Evolutionary conservation across 2,797 vertebrate genomes (phyloP), one percentile per base, ranked within the genome.

Genomic region (Sebastes kiyomatsui): DNA sequence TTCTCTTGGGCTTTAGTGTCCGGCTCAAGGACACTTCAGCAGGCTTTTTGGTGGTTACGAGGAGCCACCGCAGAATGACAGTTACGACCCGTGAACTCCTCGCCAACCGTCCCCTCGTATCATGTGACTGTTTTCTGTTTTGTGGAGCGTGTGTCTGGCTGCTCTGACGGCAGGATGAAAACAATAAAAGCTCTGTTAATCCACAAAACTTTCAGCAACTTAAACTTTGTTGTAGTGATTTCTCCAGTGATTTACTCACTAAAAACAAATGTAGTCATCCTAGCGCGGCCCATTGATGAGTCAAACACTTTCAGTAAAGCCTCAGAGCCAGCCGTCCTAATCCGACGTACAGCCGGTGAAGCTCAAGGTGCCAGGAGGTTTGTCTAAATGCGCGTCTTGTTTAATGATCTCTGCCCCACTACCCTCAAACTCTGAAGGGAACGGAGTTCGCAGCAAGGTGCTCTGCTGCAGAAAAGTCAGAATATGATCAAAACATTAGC

Each of bases 361-460:
- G 91, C 86, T 87, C 82, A 81, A 62, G 76, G 79, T 84, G 83
- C 84, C 76, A 87, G 77, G 33, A 88, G 82, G 74, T 83, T 82
- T 28, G 64, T 38, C 75, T 75, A 85, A 87, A 78, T 80, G 69
- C 14, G 79, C 14, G 79, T 79, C 71, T 79, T 18, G 68, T 77
- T 84, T 86, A 84, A 87, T 74, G 84, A 89, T 89, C 91, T 86
- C 74, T 91, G 91, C 30, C 88, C 91, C 85, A 93, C 84, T 94
- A 75, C 73, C 90, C 94, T 90, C 86, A 89, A 93, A 87, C 92
- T 92, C 66, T 20, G 27, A 62, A n/a, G 32, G 68, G 14, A 30
- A 28, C 59, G 7, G 18, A 55, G 32, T 35, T 38, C 65, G 30
- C 30, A 20, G 49, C 22, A 61, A 67, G n/a, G 3, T 49, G 52